Conservation (phyloP, 2,113 vertebrate genomes). For the Podilymbus podiceps region DNA sequence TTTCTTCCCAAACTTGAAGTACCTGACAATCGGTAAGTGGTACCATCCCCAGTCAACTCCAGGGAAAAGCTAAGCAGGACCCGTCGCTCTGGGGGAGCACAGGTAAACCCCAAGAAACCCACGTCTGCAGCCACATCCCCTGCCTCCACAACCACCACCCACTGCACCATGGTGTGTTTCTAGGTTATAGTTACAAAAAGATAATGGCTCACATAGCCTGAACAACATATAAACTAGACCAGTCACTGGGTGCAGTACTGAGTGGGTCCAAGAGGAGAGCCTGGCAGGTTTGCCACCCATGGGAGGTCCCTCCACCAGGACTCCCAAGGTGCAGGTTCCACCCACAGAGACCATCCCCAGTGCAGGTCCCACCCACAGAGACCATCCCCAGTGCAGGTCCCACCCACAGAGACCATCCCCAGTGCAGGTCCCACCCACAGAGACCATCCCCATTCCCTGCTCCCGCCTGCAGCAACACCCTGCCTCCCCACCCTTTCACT, state of each 20-base stretch:
- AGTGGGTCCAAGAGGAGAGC: background rate
- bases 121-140: fast-evolving
- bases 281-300: background rate
- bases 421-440: background rate
- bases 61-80: background rate
- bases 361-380: background rate
- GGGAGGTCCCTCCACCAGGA: fast-evolving
- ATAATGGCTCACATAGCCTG: fast-evolving
- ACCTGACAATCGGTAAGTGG: background rate
- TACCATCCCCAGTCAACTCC: background rate
- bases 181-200: background rate
- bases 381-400: no score
- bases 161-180: fast-evolving
- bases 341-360: background rate
- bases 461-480: background rate
- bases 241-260: fast-evolving
- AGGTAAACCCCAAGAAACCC: fast-evolving
- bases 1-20: conserved; percentile 6
- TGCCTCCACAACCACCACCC: fast-evolving
- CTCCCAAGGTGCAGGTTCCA: background rate
- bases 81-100: fast-evolving
- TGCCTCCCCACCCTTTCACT: background rate
- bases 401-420: background rate
- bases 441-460: no score
- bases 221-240: fast-evolving